These are phyloP conservation scores for Pseudochromis fuscus DNA, from an alignment of 2,797 vertebrate genomes.

Conservation along the genomic window DNA sequence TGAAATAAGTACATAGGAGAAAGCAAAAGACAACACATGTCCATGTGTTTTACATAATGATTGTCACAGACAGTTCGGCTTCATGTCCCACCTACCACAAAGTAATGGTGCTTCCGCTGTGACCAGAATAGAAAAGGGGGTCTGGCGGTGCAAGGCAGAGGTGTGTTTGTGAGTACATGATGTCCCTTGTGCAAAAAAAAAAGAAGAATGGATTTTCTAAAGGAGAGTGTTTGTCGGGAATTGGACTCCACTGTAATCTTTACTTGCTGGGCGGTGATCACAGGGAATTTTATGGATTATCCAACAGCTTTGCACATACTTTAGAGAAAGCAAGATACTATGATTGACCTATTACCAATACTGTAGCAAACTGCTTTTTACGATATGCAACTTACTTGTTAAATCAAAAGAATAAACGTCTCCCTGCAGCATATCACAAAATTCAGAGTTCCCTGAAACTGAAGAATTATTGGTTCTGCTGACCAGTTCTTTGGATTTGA, in stretches of 20 bases:
- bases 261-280: neutral
- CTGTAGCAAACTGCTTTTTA: neutral
- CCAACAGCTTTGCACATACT: constrained; percentile 8
- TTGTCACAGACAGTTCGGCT: constrained; percentile 61
- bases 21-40: constrained; percentile 44
- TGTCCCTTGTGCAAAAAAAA: constrained; percentile 21
- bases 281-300: neutral
- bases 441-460: neutral
- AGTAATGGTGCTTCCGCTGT: constrained; percentile 27
- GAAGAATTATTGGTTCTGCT: constrained; percentile 8
- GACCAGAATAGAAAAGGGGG: constrained; percentile 16
- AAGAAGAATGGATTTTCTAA: neutral
- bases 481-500: neutral
- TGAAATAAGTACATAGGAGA: constrained; percentile 40
- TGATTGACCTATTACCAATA: constrained; percentile 22
- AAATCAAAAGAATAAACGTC: neutral
- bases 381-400: constrained; percentile 4
- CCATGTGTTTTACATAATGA: constrained; percentile 50
- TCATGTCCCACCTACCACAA: constrained; percentile 15
- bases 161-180: constrained; percentile 13
- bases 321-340: constrained; percentile 16
- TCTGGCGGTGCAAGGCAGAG: constrained; percentile 23
- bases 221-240: constrained; percentile 3
- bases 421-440: neutral
- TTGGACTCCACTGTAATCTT: neutral